Base-by-base conservation (phyloP, 2,888 invertebrate species). In the Eubasilissa splendida region DNA sequence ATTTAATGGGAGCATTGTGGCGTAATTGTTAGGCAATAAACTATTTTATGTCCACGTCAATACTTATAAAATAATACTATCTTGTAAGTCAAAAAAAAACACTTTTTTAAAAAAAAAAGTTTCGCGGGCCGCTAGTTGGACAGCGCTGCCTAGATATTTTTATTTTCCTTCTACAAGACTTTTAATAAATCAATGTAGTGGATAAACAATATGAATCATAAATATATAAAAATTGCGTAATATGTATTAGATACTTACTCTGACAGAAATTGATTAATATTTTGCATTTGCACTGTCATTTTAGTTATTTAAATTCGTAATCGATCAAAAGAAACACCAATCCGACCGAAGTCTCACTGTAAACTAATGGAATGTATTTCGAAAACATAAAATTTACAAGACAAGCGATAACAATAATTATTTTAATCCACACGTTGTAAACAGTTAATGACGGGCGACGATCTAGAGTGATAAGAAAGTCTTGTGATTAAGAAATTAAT, bases 231-330 rank as follows among this genome's bases (percentile, higher is more conserved):
- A 0, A 42, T 42, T 42, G 42, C 7, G 42, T 42, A 7, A 22
- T 42, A 42, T 42, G 42, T 58, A 58, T n/a, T 12, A 4, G 7
- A n/a, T n/a, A 73, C 71, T 73, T 12, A 73, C 71, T 73, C 56
- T 33, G 71, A 56, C 31, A 73, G 33, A 73, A 73, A 73, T n/a
- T 73, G 5, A 12, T 56, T 73, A n/a, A 73, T 73, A 12, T n/a
- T 73, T 73, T 73, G 33, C 12, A 31, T 33, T 33, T 56, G 56
- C 33, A n/a, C 58, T 33, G 71, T 22, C 71, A 73, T 73, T 58
- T 58, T 73, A 0, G 33, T 33, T 31, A 56, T 14, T 56, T 10
- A 11, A 56, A 1, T 3, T 10, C 1, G 14, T n/a, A 73, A 33
- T 56, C 56, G n/a, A n/a, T 73, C 33, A 31, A 33, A 33, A 7